Evolutionary conservation across 2,113 vertebrate species (phyloP), one percentile per base, ranked within the genome.

Genomic region (Zapus hudsonius): DNA sequence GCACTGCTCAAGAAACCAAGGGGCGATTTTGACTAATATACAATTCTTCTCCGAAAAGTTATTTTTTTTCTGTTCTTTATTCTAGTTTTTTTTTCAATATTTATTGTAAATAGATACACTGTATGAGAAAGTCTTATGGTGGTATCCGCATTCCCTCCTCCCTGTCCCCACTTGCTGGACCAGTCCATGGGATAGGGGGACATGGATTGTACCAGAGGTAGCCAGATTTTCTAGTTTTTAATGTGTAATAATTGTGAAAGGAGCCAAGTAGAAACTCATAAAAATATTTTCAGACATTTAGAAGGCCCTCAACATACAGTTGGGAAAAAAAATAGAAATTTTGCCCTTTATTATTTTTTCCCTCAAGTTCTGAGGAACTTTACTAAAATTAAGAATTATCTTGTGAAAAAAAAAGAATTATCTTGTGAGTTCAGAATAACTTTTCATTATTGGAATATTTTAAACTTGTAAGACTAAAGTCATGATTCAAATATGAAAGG

Each of bases 331-430:
- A 57, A 73, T 27, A 20, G 36, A 75, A 91, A 93, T 10, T 86
- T 72, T 95, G 63, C 74, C 80, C 25, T 74, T n/a, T 84, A 5
- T 57, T 22, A 69, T 74, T 92, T 17, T 42, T 92, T 90, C 22
- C 10, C 40, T 79, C 79, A 85, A 80, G 15, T 67, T 94, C 47
- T 93, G 13, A 88, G 67, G 64, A 31, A 52, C 52, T 52, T 81
- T 87, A 86, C 76, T 72, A 78, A 92, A 89, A 83, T 87, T 81
- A 75, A 92, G 40, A 67, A 84, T 73, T 57, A 47, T 7, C 59
- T 52, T 57, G 12, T n/a, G n/a, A n/a, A n/a, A n/a, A n/a, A n/a
- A n/a, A n/a, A 75, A 92, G 40, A 67, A 84, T 73, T 57, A 47
- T 7, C 59, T 52, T 57, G n/a, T 83, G 80, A 92, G 89, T 91